Base-by-base conservation (phyloP, 92 coral and sea anemone genomes). In the Micromussa lordhowensis region DNA sequence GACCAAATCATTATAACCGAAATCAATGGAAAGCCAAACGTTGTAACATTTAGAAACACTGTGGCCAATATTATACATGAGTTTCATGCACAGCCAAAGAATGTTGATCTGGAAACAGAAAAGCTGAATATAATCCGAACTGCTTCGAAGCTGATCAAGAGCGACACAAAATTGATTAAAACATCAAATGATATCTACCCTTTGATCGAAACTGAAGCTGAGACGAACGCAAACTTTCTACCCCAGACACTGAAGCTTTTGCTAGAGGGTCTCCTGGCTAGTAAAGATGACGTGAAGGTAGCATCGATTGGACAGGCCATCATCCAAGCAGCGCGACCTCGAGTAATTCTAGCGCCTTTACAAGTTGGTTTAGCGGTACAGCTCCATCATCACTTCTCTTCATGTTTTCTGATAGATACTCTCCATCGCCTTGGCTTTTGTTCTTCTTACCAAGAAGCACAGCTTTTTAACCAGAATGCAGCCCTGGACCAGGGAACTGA, bases 281-380 rank as follows among this genome's bases (percentile, higher is more conserved):
- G 4, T 2, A 36, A 36, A 36, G 4, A 36, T 36, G 4, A 36
- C 38, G 1, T 36, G 48, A 40, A 40, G 48, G 48, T 40, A 40
- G 48, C 48, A 3, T 40, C 48, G 7, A 6, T 40, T 3, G 48
- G 48, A 10, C 92, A 92, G 36, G 90, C 95, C 48, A 85, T 92
- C 1, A 77, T 92, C 32, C 95, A n/a, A n/a, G n/a, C n/a, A 92
- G 78, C 90, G 9, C 64, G 96, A 22, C 93, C 92, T 7, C 88
- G 92, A 36, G 90, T 40, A 2, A 5, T 90, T 16, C 64, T 93
- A 61, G 92, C 92, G 31, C 92, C 93, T 4, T 58, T 93, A 15
- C 94, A 93, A 24, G 55, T 93, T 38, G 93, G 96, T 3, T 28
- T 93, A 19, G 96, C 81, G 1, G 70, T 93, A 57, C 96, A 93